A percentile compares a stretch with the other conserved stretches of the same genome.
phyloP scores from a whole-genome alignment of 1,140 invertebrate species.

The Brevipalpus yothersi region DNA sequence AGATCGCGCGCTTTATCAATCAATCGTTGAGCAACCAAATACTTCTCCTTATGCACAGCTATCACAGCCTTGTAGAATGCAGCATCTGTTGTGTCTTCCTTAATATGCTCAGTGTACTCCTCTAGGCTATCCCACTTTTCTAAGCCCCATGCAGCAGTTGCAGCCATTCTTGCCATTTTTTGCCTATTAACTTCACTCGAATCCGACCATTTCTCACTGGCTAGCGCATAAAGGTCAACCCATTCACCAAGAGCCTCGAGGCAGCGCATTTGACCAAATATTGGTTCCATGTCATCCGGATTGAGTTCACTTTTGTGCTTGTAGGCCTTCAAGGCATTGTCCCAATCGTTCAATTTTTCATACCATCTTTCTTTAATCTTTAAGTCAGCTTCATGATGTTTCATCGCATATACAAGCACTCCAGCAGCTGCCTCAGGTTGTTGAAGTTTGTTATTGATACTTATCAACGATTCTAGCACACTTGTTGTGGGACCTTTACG shows the following conservation, averaged over 20 bases:
- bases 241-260: constrained; percentile 91
- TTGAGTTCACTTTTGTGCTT: constrained; percentile 22
- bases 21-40: constrained; percentile 33
- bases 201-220: constrained; percentile 43
- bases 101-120: constrained; percentile 54
- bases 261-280: constrained; percentile 82
- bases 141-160: constrained; percentile 81
- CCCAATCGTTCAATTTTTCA: constrained; percentile 96
- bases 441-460: constrained; percentile 95
- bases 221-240: constrained; percentile 55
- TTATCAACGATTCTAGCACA: constrained; percentile 75
- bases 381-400: constrained; percentile 32
- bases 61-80: constrained; percentile 88
- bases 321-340: constrained; percentile 73
- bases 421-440: constrained; percentile 90
- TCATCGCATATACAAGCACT: constrained; percentile 67
- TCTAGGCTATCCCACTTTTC: constrained; percentile 68
- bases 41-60: constrained; percentile 65
- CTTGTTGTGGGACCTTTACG: constrained; percentile 34
- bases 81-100: constrained; percentile 70
- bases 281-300: constrained; percentile 46
- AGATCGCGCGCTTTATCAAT: constrained; percentile 79
- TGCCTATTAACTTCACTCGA: constrained; percentile 33
- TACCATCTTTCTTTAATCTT: constrained; percentile 74
- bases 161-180: constrained; percentile 68